These are phyloP conservation scores for Polyommatus iphigenia DNA, from an alignment of 2,888 invertebrate species.

Conservation along the genomic window DNA sequence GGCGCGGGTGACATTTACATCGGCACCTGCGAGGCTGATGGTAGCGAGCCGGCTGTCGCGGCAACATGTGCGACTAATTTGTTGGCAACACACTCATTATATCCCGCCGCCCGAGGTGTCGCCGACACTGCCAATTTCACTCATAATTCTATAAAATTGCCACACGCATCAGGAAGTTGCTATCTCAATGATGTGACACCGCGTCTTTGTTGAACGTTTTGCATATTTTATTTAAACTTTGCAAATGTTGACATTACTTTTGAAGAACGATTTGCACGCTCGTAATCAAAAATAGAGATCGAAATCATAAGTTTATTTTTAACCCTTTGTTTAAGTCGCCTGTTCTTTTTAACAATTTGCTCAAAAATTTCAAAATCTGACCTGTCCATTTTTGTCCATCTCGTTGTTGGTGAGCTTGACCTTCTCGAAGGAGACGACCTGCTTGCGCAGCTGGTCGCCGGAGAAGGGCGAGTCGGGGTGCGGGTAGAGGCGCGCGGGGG, in stretches of 20 bases:
- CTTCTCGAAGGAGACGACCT: constrained; percentile 98
- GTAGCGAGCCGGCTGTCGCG: constrained; percentile 66
- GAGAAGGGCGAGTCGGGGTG: constrained; percentile 98
- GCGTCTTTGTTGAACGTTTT: constrained; percentile 21
- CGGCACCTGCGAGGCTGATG: constrained; percentile 64
- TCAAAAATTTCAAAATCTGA: constrained; percentile 65
- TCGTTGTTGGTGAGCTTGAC: constrained; percentile 99
- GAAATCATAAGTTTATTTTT: not conserved
- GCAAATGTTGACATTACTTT: not conserved
- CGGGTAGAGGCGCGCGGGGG: constrained; percentile 94
- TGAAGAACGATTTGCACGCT: not conserved
- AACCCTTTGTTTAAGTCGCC: not conserved
- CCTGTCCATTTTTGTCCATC: constrained; percentile 97
- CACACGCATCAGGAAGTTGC: constrained; percentile 60
- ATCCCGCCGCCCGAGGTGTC: constrained; percentile 71
- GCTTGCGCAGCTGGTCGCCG: constrained; percentile 96
- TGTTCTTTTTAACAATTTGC: not conserved
- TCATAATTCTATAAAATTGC: constrained; percentile 71
- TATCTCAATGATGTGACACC: constrained; percentile 23
- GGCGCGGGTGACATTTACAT: constrained; percentile 62
- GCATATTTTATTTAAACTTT: constrained; percentile 15
- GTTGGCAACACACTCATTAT: constrained; percentile 70
- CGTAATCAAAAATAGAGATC: not conserved
- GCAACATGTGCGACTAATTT: constrained; percentile 78
- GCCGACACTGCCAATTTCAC: constrained; percentile 65